Conservation (phyloP, 2,797 vertebrate genomes). For the Danio choprae region DNA sequence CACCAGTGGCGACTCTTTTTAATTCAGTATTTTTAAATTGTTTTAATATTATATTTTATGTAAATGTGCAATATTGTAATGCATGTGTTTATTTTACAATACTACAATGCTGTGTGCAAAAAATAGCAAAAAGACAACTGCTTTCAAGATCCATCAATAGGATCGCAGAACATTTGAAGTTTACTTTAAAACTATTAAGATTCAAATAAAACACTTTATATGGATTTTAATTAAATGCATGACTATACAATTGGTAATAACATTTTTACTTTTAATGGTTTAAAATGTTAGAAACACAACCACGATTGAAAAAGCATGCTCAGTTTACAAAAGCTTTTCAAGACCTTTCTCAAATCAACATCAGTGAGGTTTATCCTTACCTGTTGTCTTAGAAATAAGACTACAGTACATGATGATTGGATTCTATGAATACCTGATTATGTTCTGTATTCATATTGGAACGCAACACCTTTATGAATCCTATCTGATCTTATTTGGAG, state of each 20-base stretch:
- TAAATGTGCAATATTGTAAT: background rate
- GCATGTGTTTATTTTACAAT: background rate
- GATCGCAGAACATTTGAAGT: too few species aligned
- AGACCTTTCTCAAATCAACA: accelerated
- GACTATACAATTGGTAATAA: background rate
- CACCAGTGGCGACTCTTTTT: too few species aligned
- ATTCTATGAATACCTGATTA: slow-evolving; percentile 73
- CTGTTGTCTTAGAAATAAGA: slow-evolving; percentile 81
- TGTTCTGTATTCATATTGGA: slow-evolving; percentile 39
- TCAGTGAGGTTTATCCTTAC: slow-evolving; percentile 91
- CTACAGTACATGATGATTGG: slow-evolving; percentile 78
- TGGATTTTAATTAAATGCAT: background rate
- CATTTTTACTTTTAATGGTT: background rate
- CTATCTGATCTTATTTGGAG: background rate
- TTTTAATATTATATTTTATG: background rate
- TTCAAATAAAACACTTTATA: too few species aligned
- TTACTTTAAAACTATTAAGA: too few species aligned
- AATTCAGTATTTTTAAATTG: too few species aligned
- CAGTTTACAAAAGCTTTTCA: background rate
- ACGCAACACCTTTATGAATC: slow-evolving; percentile 59
- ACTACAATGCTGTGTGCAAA: background rate
- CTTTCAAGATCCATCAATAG: background rate
- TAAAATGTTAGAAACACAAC: slow-evolving; percentile 9
- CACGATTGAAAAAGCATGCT: background rate
- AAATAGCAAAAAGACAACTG: background rate